Base-by-base conservation (phyloP, 2,888 invertebrate genomes). In the Phragmatobia fuliginosa region DNA sequence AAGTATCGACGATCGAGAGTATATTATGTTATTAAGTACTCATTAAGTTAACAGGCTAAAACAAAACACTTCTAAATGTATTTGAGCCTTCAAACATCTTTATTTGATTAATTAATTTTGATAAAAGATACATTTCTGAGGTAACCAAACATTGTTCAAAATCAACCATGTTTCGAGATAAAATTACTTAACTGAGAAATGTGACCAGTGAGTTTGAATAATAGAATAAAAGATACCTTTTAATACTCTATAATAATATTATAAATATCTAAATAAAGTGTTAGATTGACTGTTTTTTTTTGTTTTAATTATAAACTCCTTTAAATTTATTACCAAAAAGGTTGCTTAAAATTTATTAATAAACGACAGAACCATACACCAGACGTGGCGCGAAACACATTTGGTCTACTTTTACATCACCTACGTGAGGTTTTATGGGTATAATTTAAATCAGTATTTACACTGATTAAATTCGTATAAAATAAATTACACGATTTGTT, bases 171-270 rank as follows among this genome's bases (percentile, higher is more conserved):
- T 31, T 63, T 49, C 6, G 14, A 21, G 31, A 63, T 45, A 62
- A n/a, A 62, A 49, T 63, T 25, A 49, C n/a, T 63, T 31, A 63
- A 21, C 62, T 49, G 32, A n/a, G 45, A 64, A 52, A 64, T 49
- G 21, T 28, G 11, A 21, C 18, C 38, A 63, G 10, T 45, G 41
- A 36, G 28, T 56, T 25, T 64, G 25, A 68, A 45, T 63, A 58
- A 68, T 52, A 16, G 38, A 56, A 16, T 28, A 49, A 60, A 41
- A 60, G 36, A 64, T 64, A 63, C 49, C 36, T 6, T 58, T 56
- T 63, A 33, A n/a, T 8, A 38, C n/a, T 56, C 56, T 38, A 62
- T 56, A 67, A 62, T 21, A n/a, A 49, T 31, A 52, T 67, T 38
- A 41, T 41, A 21, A 1, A 18, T 18, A 18, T 38, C 38, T 2